Conservation (phyloP, 2,888 invertebrate genomes). For the Andrena hattorfiana region DNA sequence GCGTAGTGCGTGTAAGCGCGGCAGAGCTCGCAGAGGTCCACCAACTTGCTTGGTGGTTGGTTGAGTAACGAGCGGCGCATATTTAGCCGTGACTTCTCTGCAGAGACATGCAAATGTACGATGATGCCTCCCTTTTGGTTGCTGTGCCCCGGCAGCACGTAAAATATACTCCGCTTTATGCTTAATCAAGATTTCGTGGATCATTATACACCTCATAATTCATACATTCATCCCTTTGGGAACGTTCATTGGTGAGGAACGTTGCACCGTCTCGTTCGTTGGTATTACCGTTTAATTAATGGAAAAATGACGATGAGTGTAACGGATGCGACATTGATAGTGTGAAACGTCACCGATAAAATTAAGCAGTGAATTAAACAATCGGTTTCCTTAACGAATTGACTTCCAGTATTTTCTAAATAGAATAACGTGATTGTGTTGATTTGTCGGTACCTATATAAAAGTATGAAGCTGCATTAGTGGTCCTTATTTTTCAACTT, state of each 20-base stretch:
- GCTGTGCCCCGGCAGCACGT: slow-evolving; percentile 53
- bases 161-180: slow-evolving; percentile 67
- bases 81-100: slow-evolving; percentile 72
- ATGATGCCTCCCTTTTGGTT: slow-evolving; percentile 66
- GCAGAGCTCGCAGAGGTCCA: slow-evolving; percentile 57
- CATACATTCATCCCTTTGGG: slow-evolving; percentile 2
- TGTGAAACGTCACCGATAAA: too few relatives aligned
- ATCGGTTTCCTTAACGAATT: too few relatives aligned
- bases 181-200: slow-evolving; percentile 68
- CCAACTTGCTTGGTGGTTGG: slow-evolving; percentile 69
- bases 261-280: neutral
- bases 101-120: slow-evolving; percentile 71
- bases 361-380: too few relatives aligned
- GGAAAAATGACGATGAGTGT: too few relatives aligned
- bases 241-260: neutral
- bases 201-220: slow-evolving; percentile 55
- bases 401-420: too few relatives aligned
- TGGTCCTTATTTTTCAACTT: too few relatives aligned
- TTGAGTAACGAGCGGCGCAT: slow-evolving; percentile 75
- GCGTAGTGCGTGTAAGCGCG: slow-evolving; percentile 61
- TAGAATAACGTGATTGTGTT: too few relatives aligned
- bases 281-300: slow-evolving; percentile 10
- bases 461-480: too few relatives aligned
- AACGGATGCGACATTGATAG: too few relatives aligned
- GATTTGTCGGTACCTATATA: too few relatives aligned